A percentile compares a stretch with the other conserved stretches of the same genome.
Conservation (phyloP, 92 coral and sea anemone genomes). For the Epizoanthus rinbou region DNA sequence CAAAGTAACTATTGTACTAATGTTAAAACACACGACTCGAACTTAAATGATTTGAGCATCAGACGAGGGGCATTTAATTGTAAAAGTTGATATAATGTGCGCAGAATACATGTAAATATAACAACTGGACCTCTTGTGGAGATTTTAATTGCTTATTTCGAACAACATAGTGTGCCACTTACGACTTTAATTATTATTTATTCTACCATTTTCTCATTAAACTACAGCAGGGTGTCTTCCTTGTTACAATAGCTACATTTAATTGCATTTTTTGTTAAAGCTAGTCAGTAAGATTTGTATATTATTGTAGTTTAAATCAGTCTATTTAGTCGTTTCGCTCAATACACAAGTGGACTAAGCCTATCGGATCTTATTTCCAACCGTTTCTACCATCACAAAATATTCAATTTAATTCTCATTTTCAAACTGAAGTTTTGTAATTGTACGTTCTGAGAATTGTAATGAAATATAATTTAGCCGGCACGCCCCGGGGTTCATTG, state of each 20-base stretch:
- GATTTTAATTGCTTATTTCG: slow-evolving; percentile 6
- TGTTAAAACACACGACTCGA: too few species aligned
- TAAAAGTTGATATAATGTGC: not conserved
- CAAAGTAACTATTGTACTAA: too few species aligned
- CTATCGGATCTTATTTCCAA: too few species aligned
- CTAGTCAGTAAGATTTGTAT: not conserved
- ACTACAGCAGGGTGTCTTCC: not conserved
- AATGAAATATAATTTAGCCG: too few species aligned
- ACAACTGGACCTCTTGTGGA: not conserved
- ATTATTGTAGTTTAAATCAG: not conserved
- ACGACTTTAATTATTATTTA: not conserved
- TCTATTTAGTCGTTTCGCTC: too few species aligned
- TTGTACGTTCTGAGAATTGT: too few species aligned
- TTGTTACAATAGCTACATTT: not conserved
- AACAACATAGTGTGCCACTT: not conserved
- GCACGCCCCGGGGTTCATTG: too few species aligned
- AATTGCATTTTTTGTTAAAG: not conserved
- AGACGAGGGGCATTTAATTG: not conserved
- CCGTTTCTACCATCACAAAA: too few species aligned
- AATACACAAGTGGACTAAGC: too few species aligned
- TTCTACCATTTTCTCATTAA: not conserved
- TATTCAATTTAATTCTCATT: too few species aligned
- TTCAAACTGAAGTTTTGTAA: too few species aligned
- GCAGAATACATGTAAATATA: not conserved
- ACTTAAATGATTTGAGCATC: too few species aligned